Evolutionary conservation across 1,140 invertebrate species (phyloP).

Genomic region (Campoletis sonorensis): DNA sequence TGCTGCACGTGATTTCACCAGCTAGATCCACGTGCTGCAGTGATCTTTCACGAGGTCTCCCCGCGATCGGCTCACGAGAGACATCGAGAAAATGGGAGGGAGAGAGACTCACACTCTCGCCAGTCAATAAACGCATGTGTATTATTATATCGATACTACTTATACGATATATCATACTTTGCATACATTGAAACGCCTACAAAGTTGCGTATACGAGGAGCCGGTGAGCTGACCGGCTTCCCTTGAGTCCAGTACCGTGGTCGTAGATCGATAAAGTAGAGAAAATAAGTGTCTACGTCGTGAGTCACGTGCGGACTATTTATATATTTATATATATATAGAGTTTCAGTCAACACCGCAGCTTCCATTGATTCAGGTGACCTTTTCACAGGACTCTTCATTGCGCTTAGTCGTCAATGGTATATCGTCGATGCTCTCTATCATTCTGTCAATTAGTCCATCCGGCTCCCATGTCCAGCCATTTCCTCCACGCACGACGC

Average conservation of each 20-base stretch:
- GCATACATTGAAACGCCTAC: not conserved
- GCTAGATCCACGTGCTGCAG: conserved; percentile 63
- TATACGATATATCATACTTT: conserved; percentile 4
- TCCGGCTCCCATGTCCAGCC: conserved; percentile 48
- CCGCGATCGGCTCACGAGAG: conserved; percentile 39
- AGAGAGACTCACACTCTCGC: conserved; percentile 3
- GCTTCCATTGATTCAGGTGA: conserved; percentile 63
- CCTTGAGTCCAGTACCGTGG: not conserved
- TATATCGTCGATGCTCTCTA: no score
- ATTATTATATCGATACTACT: not conserved
- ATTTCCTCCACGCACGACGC: not conserved
- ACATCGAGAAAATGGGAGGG: not conserved
- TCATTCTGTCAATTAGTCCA: conserved; percentile 63
- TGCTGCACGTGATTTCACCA: conserved; percentile 66
- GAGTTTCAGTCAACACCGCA: not conserved
- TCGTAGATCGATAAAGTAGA: conserved; percentile 17
- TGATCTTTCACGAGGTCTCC: conserved; percentile 53
- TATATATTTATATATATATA: no score
- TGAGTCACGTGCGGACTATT: conserved; percentile 65
- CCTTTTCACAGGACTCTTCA: conserved; percentile 33
- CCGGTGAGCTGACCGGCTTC: not conserved
- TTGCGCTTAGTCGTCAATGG: not conserved
- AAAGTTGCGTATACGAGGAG: not conserved
- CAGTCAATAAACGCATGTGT: not conserved
- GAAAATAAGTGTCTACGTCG: conserved; percentile 42